These are phyloP conservation scores for Turnix velox DNA, from an alignment of 2,113 vertebrate species.

Conservation along the genomic window DNA sequence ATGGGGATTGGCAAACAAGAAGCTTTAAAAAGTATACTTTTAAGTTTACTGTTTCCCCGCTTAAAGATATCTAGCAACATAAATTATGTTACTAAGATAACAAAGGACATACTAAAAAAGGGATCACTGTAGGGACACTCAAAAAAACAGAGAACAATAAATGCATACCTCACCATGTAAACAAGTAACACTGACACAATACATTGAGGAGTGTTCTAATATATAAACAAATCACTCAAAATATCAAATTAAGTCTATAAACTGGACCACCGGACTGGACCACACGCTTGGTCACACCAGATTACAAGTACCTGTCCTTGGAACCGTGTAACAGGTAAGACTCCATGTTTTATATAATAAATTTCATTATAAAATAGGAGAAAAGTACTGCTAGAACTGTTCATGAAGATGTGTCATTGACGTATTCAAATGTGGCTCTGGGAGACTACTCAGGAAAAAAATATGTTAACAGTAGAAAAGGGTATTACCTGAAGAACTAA, in stretches of 20 bases:
- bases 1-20: neutral
- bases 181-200: neutral
- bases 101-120: neutral
- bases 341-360: neutral
- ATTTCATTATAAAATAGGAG: neutral
- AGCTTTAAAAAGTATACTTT: neutral
- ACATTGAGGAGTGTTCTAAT: neutral
- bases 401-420: neutral
- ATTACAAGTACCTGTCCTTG: neutral
- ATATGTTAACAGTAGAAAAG: neutral
- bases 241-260: neutral
- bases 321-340: neutral
- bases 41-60: neutral
- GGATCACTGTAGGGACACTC: neutral
- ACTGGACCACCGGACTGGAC: neutral
- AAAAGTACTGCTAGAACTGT: neutral
- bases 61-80: neutral
- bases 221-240: neutral
- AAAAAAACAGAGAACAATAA: neutral
- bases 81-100: neutral
- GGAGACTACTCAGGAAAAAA: neutral
- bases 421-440: neutral
- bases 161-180: neutral
- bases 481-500: neutral
- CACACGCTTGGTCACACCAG: neutral